Conservation (phyloP, 2,797 vertebrate genomes). For the Myotis findleyi region DNA sequence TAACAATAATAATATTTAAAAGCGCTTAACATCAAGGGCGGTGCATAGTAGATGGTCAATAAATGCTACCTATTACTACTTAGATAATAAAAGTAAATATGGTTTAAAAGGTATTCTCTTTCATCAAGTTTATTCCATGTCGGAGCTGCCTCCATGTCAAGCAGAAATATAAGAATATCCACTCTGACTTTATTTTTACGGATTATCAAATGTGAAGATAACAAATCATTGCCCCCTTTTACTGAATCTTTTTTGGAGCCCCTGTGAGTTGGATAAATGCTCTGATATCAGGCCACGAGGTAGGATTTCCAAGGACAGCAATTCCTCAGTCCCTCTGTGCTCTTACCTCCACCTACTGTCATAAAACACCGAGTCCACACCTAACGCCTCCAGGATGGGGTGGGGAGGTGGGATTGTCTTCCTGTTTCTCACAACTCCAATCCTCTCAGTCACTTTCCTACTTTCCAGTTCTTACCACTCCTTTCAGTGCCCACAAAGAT, state of each 20-base stretch:
- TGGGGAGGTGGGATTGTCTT: background rate
- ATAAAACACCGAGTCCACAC: background rate
- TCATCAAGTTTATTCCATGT: background rate
- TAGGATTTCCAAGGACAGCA: background rate
- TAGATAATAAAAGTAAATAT: slow-evolving; percentile 39
- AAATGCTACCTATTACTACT: background rate
- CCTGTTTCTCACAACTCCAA: background rate
- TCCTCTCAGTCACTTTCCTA: background rate
- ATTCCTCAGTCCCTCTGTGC: background rate
- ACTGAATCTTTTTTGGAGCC: background rate
- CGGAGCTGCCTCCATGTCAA: background rate
- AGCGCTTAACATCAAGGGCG: background rate
- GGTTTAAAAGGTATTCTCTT: background rate
- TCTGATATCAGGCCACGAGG: background rate
- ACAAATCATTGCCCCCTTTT: background rate
- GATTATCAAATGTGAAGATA: slow-evolving; percentile 11
- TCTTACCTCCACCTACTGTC: background rate
- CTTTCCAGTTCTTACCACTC: background rate
- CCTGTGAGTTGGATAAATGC: background rate
- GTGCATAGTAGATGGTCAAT: background rate
- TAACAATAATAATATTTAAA: slow-evolving; percentile 19
- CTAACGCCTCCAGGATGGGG: background rate
- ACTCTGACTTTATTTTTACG: slow-evolving; percentile 2
- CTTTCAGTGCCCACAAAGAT: background rate
- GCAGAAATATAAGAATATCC: background rate